Base-by-base conservation (phyloP, 2,888 invertebrate genomes). In the Aleiodes testaceus region DNA sequence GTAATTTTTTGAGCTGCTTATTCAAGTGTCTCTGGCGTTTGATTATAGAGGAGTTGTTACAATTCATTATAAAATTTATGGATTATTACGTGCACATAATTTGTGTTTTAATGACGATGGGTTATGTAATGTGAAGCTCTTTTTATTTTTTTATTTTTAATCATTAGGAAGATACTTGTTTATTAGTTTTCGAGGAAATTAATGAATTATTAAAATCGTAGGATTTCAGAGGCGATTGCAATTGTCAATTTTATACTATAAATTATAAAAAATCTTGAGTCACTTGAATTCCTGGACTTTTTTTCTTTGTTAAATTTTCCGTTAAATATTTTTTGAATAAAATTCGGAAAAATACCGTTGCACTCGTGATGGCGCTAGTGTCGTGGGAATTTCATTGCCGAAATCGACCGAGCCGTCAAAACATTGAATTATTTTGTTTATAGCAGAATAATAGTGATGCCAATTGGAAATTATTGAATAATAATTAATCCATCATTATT, bases 371-470 rank as follows among this genome's bases (percentile, higher is more conserved):
- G 52, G 4, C 55, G 55, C 55, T 30, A 26, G 18, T 50, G 50
- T 50, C 20, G 11, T 5, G 50, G 18, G 50, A 11, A 18, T 16
- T 50, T 16, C 16, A 11, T 20, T 11, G 16, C 16, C 9, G 22
- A 45, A n/a, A 45, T 45, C 45, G 44, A 63, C 22, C 45, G 63
- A 63, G n/a, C 63, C 26, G 63, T 63, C 63, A 63, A 63, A 63
- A 63, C 63, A 63, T 63, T 59, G 36, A 59, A 63, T 45, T 18
- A 63, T 45, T 14, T 63, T 63, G 63, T 63, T 63, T 44, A 63
- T 63, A 63, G 44, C 6, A 12, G 3, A 3, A 9, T 12, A 63
- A 22, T 63, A 20, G 47, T 47, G n/a, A 45, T 63, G 63, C 20
- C 20, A 63, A 63, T 18, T 45, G n/a, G 7, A 22, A 20, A 63